Base-by-base conservation (phyloP, 2,113 vertebrate genomes). In the Nymphicus hollandicus region DNA sequence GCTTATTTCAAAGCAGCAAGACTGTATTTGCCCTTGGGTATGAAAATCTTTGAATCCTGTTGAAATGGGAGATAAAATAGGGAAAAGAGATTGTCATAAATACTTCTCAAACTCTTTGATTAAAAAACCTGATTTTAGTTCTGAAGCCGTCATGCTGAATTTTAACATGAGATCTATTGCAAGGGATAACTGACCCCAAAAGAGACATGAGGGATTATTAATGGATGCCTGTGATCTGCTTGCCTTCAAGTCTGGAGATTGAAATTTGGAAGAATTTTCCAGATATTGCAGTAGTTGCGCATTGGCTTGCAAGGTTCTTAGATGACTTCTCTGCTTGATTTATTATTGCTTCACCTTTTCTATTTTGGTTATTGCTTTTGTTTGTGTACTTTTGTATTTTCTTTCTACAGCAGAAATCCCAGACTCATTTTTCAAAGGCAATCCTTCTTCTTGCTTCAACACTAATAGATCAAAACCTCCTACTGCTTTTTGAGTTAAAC, bases 221-320 rank as follows among this genome's bases (percentile, higher is more conserved):
- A 83, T 63, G 58, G 28, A 47, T 73, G 37, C 12, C 41, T 12
- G 6, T 74, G 63, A 87, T 88, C 33, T 80, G 6, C 19, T 82
- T 82, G 63, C 25, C 61, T 88, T 88, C 41, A 68, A 68, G 17
- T 56, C 18, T 25, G 60, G 33, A 90, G 55, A 29, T 0, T 46
- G 65, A 90, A 88, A 79, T 64, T 81, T 3, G 11, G 37, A 96
- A 58, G 56, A 70, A 82, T 93, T 89, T 91, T 93, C 68, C 91
- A 97, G 70, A 82, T 87, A 81, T 81, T 88, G 52, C 31, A 80
- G 53, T 76, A 82, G 3, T 58, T 80, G 49, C 31, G 52, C 49
- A 88, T 89, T 29, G n/a, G 46, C 28, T 91, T 73, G 41, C 33
- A 78, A 83, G 10, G 27, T 70, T 86, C 68, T 81, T 50, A 66